Base-by-base conservation (phyloP, 2,888 invertebrate genomes). In the Pristionchus exspectatus region DNA sequence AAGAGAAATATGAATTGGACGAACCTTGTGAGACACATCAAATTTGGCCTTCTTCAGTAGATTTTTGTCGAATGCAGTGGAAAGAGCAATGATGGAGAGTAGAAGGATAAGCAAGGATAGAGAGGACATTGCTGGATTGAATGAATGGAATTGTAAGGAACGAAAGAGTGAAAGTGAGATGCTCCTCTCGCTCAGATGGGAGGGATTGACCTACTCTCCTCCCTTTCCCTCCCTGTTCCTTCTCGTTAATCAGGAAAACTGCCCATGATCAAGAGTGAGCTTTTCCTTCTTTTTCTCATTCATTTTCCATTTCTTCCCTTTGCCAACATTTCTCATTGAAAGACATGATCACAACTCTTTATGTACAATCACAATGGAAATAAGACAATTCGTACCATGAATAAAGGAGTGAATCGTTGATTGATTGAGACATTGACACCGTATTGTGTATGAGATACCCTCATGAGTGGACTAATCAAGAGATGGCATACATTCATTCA, bases 31-130 rank as follows among this genome's bases (percentile, higher is more conserved):
- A 27, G 87, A 87, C 12, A 72, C 66, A 27, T 66, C 66, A 30
- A 87, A 72, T 30, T 87, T 87, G 38, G 50, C 72, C 87, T 87
- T 87, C 72, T 87, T 66, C 30, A 87, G 24, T 27, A 87, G 27
- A 87, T 87, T 87, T 27, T 87, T 87, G 50, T 87, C 87, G 72
- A 87, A 87, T 21, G 87, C 87, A 21, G 30, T 21, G 30, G 44
- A 69, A 10, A 87, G n/a, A 3, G 50, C 50, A 44, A 72, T 16
- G 38, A 50, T 21, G 33, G 72, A 66, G n/a, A 72, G 69, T 5
- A 59, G 33, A 24, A 69, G 69, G 72, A 69, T 33, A 69, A 85
- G 85, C 24, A 85, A 30, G n/a, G 59, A 30, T 21, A 50, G n/a
- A 85, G 85, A 38, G 85, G 44, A 63, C 30, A 33, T 66, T n/a